Percentiles rank a stretch among this genome's conserved stretches.
Evolutionary conservation across 2,888 invertebrate genomes (phyloP).

Genomic region (Phrixothrix hirtus): DNA sequence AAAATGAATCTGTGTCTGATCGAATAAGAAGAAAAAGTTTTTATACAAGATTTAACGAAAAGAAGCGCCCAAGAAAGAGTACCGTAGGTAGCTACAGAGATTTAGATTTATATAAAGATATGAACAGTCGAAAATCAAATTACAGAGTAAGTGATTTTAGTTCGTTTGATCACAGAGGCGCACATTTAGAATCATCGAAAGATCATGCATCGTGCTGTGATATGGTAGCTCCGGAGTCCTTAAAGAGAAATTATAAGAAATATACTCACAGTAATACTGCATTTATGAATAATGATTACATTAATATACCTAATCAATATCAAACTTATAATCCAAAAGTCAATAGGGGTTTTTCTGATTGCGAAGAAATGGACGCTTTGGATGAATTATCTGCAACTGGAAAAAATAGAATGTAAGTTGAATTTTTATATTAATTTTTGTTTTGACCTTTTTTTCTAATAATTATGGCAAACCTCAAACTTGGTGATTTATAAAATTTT

Average conservation of each 20-base stretch:
- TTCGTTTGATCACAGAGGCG: conserved; percentile 46
- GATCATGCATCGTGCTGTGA: conserved; percentile 37
- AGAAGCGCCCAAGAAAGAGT: conserved; percentile 72
- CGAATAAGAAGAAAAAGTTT: conserved; percentile 87
- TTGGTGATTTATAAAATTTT: too few relatives aligned
- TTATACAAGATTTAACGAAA: conserved; percentile 86
- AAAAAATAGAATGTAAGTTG: conserved; percentile 52
- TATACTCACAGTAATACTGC: conserved; percentile 48
- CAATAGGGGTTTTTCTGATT: conserved; percentile 44
- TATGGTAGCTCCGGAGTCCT: conserved; percentile 39
- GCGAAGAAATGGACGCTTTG: conserved; percentile 46
- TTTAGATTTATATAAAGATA: conserved; percentile 49
- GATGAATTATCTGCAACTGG: conserved; percentile 50
- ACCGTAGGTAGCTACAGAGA: conserved; percentile 60
- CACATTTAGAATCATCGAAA: conserved; percentile 40
- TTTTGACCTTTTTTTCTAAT: too few relatives aligned
- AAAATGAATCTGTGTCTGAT: conserved; percentile 74
- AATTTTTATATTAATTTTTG: conserved; percentile 12
- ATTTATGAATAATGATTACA: conserved; percentile 49
- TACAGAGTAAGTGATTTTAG: conserved; percentile 40
- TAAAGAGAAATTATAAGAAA: conserved; percentile 27
- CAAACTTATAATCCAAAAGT: conserved; percentile 52
- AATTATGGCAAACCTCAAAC: too few relatives aligned
- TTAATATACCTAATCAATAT: conserved; percentile 51
- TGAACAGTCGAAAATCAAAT: conserved; percentile 28